These are phyloP conservation scores for Athalia rosae DNA, from an alignment of 2,888 invertebrate genomes.

Conservation along the genomic window DNA sequence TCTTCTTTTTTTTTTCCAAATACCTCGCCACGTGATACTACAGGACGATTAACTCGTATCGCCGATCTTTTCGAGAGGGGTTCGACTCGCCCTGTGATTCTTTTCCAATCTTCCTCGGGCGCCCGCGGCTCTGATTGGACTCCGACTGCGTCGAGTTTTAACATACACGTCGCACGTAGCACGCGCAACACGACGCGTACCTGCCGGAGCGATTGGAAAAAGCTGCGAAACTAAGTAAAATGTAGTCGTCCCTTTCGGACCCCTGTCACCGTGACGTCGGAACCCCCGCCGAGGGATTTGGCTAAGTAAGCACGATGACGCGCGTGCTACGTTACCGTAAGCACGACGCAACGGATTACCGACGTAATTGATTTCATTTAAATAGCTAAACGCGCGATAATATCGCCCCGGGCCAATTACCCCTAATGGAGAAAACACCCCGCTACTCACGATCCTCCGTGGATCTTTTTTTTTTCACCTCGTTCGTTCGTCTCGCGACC, in stretches of 20 bases:
- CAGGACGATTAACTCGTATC: no score
- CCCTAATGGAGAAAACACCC: conserved; percentile 36
- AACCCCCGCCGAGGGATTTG: conserved; percentile 57
- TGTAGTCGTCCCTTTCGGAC: neutral
- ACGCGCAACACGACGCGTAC: neutral
- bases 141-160: conserved; percentile 61
- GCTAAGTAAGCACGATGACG: conserved; percentile 54
- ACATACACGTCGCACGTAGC: neutral
- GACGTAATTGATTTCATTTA: conserved; percentile 64
- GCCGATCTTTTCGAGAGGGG: neutral
- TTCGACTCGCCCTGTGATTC: conserved; percentile 3
- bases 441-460: neutral
- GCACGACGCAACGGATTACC: conserved; percentile 58
- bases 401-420: conserved; percentile 46
- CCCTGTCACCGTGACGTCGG: conserved; percentile 36
- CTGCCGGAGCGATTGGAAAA: neutral
- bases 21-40: no score
- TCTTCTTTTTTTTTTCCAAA: no score
- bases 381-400: conserved; percentile 54
- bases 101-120: conserved; percentile 22
- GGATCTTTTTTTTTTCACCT: no score
- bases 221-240: no score
- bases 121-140: conserved; percentile 59
- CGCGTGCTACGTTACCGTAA: conserved; percentile 50
- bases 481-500: no score